Evolutionary conservation across 1,140 invertebrate genomes (phyloP).

Genomic region (Drosophila sp.): DNA sequence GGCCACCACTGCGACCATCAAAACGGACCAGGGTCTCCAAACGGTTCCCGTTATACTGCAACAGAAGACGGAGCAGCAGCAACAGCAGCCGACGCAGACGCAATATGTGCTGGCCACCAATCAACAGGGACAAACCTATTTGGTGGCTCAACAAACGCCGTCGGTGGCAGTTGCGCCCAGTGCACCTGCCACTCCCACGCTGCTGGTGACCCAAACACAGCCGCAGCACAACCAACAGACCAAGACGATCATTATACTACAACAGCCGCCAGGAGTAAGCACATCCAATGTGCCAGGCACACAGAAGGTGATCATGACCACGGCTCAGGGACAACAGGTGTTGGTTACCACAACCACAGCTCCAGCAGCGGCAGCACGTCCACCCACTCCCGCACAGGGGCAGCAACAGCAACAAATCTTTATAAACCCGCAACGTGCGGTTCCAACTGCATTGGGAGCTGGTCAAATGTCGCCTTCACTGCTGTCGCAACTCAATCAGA

Average conservation of each 20-base stretch:
- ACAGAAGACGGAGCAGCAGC: slow-evolving; percentile 78
- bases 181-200: slow-evolving; percentile 53
- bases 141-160: slow-evolving; percentile 86
- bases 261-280: slow-evolving; percentile 86
- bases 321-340: slow-evolving; percentile 88
- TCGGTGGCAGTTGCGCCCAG: slow-evolving; percentile 67
- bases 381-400: slow-evolving; percentile 23
- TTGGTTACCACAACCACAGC: slow-evolving; percentile 86
- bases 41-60: slow-evolving; percentile 85
- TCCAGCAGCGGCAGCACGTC: slow-evolving; percentile 39
- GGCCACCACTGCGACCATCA: slow-evolving; percentile 81
- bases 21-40: slow-evolving; percentile 85
- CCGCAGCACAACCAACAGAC: slow-evolving; percentile 84
- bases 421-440: slow-evolving; percentile 69
- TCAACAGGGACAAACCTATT: slow-evolving; percentile 86
- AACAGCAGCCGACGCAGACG: slow-evolving; percentile 62
- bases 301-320: slow-evolving; percentile 88
- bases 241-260: slow-evolving; percentile 90
- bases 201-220: slow-evolving; percentile 84
- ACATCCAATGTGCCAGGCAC: slow-evolving; percentile 61
- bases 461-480: slow-evolving; percentile 78
- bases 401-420: slow-evolving; percentile 72
- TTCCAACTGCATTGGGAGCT: slow-evolving; percentile 54
- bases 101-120: slow-evolving; percentile 82
- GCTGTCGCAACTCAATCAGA: slow-evolving; percentile 78